Percentiles rank a stretch among this genome's conserved stretches.
Evolutionary conservation across 2,113 vertebrate genomes (phyloP).

Genomic region (Cichladusa arquata): DNA sequence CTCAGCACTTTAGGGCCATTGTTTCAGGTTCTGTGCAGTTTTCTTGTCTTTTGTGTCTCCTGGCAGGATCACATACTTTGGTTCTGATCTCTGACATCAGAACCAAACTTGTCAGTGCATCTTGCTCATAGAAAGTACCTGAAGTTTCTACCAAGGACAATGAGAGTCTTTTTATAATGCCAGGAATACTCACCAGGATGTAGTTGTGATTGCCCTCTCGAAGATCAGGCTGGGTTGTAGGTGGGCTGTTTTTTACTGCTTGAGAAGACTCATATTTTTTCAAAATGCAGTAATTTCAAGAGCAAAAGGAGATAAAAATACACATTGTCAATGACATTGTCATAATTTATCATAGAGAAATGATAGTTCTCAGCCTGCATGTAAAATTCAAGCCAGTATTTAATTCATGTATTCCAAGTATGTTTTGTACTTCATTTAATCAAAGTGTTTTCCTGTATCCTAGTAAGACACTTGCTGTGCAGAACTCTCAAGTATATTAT

Average conservation of each 20-base stretch:
- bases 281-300: background rate
- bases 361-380: background rate
- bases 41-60: background rate
- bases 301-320: background rate
- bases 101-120: background rate
- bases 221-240: background rate
- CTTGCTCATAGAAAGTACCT: background rate
- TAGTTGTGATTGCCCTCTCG: background rate
- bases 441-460: background rate
- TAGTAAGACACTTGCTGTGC: constrained; percentile 5
- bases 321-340: background rate
- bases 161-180: background rate
- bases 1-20: background rate
- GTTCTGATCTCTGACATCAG: background rate
- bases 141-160: background rate
- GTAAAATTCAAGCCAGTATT: background rate
- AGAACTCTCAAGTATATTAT: background rate
- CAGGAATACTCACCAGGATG: background rate
- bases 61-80: background rate
- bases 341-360: background rate
- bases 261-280: background rate
- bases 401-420: background rate
- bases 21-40: background rate
- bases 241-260: background rate
- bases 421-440: background rate